These are phyloP conservation scores for Coptodon rendalli DNA, from an alignment of 2,113 vertebrate species.

Conservation along the genomic window DNA sequence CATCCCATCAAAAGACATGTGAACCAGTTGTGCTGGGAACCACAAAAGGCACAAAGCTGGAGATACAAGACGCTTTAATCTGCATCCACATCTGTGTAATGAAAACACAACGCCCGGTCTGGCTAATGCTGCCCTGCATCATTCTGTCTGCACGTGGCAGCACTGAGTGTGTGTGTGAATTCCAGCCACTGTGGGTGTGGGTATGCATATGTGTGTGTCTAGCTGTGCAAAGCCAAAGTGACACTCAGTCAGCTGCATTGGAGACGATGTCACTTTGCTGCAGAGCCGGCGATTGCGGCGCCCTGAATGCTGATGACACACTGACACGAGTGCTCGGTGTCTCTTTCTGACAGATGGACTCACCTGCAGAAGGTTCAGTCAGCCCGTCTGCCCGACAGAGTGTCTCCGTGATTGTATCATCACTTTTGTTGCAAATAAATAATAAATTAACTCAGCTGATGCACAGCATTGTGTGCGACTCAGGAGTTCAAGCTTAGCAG, in stretches of 20 bases:
- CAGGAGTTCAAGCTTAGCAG: too few relatives aligned
- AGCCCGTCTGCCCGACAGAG: background rate
- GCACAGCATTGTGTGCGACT: background rate
- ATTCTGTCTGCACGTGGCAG: background rate
- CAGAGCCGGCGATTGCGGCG: background rate
- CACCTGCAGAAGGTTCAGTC: background rate
- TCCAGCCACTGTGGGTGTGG: background rate
- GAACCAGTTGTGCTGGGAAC: slow-evolving; percentile 5
- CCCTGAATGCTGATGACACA: slow-evolving; percentile 3
- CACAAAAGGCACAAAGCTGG: background rate
- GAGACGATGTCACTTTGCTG: background rate
- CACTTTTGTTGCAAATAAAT: background rate
- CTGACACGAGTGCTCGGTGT: background rate
- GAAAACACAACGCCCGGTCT: slow-evolving; percentile 5
- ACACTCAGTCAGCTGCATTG: background rate
- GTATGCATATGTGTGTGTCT: background rate
- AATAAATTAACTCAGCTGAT: background rate
- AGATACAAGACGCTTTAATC: slow-evolving; percentile 15
- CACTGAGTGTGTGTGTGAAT: background rate
- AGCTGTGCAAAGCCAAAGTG: background rate
- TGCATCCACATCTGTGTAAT: slow-evolving; percentile 21
- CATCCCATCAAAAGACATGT: background rate
- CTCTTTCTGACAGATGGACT: background rate
- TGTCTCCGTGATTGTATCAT: background rate
- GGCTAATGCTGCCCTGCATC: background rate